Evolutionary conservation across 1,140 invertebrate genomes (phyloP).

Genomic region (Copidosoma floridanum): DNA sequence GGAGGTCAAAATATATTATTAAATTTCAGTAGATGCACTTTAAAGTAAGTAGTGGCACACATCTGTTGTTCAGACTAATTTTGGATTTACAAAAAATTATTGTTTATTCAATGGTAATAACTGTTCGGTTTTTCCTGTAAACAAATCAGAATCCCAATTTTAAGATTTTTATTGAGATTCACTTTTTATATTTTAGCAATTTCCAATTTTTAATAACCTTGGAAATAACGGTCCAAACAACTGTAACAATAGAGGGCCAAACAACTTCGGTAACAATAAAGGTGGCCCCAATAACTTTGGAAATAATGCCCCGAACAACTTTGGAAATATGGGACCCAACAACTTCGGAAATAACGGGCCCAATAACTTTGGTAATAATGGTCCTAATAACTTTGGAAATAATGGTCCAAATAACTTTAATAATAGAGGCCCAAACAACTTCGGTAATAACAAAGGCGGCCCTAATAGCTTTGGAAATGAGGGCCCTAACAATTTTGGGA

Average conservation of each 20-base stretch:
- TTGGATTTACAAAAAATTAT: no score
- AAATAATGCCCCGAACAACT: slow-evolving; percentile 23
- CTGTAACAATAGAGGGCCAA: not conserved
- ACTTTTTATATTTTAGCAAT: no score
- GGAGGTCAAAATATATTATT: no score
- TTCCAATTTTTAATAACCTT: no score
- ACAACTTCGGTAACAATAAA: not conserved
- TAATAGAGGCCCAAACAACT: not conserved
- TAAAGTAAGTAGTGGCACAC: no score
- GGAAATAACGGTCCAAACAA: not conserved
- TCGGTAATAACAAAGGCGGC: not conserved
- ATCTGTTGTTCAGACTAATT: no score
- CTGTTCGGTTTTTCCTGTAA: no score
- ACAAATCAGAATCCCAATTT: no score
- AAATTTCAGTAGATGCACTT: no score
- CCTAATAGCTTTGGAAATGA: not conserved
- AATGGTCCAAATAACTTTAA: not conserved
- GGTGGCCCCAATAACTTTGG: slow-evolving; percentile 4
- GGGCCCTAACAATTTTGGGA: not conserved
- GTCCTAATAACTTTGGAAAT: slow-evolving; percentile 2
- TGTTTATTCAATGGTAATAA: no score
- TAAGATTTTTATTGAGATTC: no score
- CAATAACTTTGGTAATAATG: not conserved
- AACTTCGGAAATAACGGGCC: slow-evolving; percentile 10
- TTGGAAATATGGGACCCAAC: slow-evolving; percentile 5